Base-by-base conservation (phyloP, 2,888 invertebrate genomes). In the Cerastis rubricosa region DNA sequence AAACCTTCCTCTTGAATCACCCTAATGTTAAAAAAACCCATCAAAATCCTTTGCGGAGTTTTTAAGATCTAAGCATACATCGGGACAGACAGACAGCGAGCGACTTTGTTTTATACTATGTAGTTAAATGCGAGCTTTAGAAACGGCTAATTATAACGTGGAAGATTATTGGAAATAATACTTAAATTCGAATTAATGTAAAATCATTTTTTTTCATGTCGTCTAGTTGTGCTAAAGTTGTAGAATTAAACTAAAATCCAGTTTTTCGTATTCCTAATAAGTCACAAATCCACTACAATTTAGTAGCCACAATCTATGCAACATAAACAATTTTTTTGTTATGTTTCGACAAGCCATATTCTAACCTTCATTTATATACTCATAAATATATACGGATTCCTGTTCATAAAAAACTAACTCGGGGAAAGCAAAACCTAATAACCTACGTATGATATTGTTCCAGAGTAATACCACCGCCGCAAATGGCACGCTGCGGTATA, bases 401-500 rank as follows among this genome's bases (percentile, higher is more conserved):
- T 29, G 25, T 61, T 80, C 22, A 14, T 45, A 0, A 63, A 63
- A 25, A n/a, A 45, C 35, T 19, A 1, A 66, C 25, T 65, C 47
- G 40, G 14, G 25, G 43, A 43, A 64, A 64, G 19, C 22, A 40
- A 19, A 19, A 11, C 25, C 61, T 19, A 66, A 19, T 71, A 59
- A 66, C 14, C 59, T 78, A 9, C 0, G 0, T 66, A 25, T 64
- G 57, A 12, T n/a, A n/a, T 77, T 82, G 54, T 75, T 80, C 84
- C 89, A 92, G 92, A 78, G 22, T 1, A 90, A 91, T 69, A 76
- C 74, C 0, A 86, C 87, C 0, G 78, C 80, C 3, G 54, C 49
- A 8, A 82, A 85, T 22, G 69, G n/a, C 22, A 61, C 78, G 1
- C 66, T 93, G 82, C 95, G 94, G 0, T 97, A 95, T 85, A 97